These are phyloP conservation scores for Connochaetes taurinus DNA, from an alignment of 2,113 vertebrate species.

Conservation along the genomic window DNA sequence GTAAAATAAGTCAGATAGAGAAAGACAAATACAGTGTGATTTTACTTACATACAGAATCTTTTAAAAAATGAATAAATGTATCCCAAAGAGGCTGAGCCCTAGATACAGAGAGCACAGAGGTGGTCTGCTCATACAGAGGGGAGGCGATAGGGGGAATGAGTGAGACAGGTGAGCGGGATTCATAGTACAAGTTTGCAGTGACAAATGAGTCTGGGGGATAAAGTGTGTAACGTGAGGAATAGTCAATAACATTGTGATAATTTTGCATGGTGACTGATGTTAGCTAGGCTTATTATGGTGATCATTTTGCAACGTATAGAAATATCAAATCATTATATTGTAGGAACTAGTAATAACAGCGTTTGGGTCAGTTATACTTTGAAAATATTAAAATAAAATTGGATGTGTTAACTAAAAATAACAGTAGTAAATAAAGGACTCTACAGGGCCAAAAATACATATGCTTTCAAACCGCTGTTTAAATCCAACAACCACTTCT, in stretches of 20 bases:
- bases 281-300: neutral
- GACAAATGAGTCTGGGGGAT: neutral
- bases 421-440: neutral
- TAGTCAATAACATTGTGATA: neutral
- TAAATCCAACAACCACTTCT: neutral
- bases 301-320: neutral
- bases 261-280: neutral
- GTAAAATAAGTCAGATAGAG: neutral
- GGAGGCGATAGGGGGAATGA: neutral
- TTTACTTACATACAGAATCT: neutral
- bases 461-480: neutral
- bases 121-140: neutral
- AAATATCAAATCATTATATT: neutral
- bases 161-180: neutral
- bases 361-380: neutral
- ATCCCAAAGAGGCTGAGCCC: neutral
- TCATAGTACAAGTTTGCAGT: neutral
- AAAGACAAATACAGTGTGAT: neutral
- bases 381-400: neutral
- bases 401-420: neutral
- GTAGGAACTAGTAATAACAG: neutral
- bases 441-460: neutral
- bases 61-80: neutral
- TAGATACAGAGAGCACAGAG: neutral
- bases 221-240: neutral